These are phyloP conservation scores for Panthera leo DNA, from an alignment of 2,113 vertebrate species.

Conservation along the genomic window DNA sequence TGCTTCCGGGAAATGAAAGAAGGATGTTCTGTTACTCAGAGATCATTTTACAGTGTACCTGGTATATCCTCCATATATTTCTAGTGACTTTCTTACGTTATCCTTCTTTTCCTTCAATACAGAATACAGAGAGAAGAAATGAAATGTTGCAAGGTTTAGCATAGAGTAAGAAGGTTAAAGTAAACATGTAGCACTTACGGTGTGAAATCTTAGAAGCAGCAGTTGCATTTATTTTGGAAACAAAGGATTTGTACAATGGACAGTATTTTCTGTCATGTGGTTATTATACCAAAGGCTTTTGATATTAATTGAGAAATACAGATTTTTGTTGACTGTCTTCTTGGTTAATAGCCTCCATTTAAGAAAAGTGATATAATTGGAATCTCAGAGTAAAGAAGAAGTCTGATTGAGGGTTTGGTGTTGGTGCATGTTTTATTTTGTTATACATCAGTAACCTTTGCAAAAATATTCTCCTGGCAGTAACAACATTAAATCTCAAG, in stretches of 20 bases:
- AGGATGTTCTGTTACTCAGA: slow-evolving; percentile 38
- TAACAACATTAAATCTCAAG: slow-evolving; percentile 61
- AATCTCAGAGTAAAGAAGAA: slow-evolving; percentile 38
- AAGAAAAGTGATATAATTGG: not conserved
- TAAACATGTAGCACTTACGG: not conserved
- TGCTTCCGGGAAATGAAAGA: slow-evolving; percentile 52
- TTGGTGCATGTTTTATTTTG: slow-evolving; percentile 51
- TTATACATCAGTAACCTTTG: slow-evolving; percentile 68
- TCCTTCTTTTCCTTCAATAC: not conserved
- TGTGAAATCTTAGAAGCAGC: slow-evolving; percentile 13
- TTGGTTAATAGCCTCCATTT: slow-evolving; percentile 32
- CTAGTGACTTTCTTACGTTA: not conserved
- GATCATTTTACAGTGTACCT: not conserved
- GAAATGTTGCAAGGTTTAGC: not conserved
- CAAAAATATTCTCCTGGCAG: slow-evolving; percentile 64
- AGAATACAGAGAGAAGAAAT: not conserved
- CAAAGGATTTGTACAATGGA: not conserved
- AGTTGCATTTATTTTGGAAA: slow-evolving; percentile 12
- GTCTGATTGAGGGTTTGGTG: slow-evolving; percentile 54
- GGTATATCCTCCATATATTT: not conserved
- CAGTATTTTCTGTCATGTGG: not conserved
- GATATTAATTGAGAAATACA: slow-evolving; percentile 31
- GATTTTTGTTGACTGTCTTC: not conserved
- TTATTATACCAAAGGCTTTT: not conserved
- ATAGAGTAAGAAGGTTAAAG: not conserved